Evolutionary conservation across 1,140 invertebrate species (phyloP).

Genomic region (Physella acuta): DNA sequence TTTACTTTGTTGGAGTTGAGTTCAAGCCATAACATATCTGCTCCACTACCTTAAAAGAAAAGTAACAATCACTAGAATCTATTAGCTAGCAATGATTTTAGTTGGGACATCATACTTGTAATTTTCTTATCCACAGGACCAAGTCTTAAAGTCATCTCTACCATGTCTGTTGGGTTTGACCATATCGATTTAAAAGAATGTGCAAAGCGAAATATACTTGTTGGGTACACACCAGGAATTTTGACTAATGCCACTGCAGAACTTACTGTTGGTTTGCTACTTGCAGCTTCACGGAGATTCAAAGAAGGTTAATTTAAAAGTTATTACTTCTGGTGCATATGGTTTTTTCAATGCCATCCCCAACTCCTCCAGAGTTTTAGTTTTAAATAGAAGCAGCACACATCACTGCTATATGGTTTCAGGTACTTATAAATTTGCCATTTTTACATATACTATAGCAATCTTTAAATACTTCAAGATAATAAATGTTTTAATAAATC

Average conservation of each 20-base stretch:
- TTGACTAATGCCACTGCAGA: constrained; percentile 90
- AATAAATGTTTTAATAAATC: too few relatives aligned
- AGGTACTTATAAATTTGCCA: too few relatives aligned
- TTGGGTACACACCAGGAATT: constrained; percentile 87
- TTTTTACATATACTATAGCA: too few relatives aligned
- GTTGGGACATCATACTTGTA: background rate
- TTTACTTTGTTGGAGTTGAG: background rate
- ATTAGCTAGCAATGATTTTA: background rate
- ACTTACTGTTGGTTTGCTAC: constrained; percentile 76
- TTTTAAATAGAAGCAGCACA: too few relatives aligned
- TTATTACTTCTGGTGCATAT: background rate
- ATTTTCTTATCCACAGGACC: constrained; percentile 65
- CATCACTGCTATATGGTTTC: too few relatives aligned
- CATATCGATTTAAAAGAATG: constrained; percentile 64
- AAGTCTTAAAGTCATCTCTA: constrained; percentile 79
- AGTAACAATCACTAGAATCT: background rate
- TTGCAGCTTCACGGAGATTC: constrained; percentile 78
- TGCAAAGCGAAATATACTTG: constrained; percentile 51
- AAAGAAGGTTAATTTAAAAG: constrained; percentile 85
- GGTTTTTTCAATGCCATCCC: too few relatives aligned
- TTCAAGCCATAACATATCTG: background rate
- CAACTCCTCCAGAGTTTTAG: too few relatives aligned
- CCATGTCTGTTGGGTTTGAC: constrained; percentile 84
- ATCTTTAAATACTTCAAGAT: too few relatives aligned
- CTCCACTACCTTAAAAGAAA: background rate